Percentiles rank a stretch among this genome's conserved stretches.
Conservation (phyloP, 2,888 invertebrate genomes). For the Trissonchulus latispiculum region DNA sequence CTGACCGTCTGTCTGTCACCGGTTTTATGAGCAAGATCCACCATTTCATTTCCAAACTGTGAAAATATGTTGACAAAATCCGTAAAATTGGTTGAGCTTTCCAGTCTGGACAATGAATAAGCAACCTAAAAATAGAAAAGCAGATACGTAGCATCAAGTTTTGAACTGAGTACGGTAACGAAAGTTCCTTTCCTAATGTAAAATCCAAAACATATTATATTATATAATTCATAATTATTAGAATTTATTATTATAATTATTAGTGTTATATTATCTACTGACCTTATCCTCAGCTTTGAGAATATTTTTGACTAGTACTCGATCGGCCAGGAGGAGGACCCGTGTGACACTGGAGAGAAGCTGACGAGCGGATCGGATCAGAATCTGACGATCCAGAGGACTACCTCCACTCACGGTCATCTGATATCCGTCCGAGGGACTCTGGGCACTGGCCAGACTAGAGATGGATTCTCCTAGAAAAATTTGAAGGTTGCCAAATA, state of each 20-base stretch:
- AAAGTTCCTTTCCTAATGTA: too few relatives aligned
- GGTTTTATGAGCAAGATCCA: constrained; percentile 87
- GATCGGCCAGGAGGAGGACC: constrained; percentile 88
- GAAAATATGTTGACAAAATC: constrained; percentile 98
- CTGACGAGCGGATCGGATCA: constrained; percentile 83
- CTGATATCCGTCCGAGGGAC: too few relatives aligned
- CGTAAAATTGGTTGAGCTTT: constrained; percentile 54
- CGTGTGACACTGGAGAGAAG: constrained; percentile 87
- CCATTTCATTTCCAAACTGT: constrained; percentile 96
- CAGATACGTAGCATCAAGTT: too few relatives aligned
- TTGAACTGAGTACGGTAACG: too few relatives aligned
- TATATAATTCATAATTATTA: too few relatives aligned
- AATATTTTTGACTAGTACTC: constrained; percentile 91
- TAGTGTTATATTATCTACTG: too few relatives aligned
- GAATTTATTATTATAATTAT: neutral
- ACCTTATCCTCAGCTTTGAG: constrained; percentile 91
- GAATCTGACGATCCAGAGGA: constrained; percentile 20
- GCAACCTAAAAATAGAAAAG: constrained; percentile 43
- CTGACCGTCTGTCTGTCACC: constrained; percentile 65
- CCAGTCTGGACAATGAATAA: constrained; percentile 48
- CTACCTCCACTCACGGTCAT: too few relatives aligned
- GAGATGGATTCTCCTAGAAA: constrained; percentile 73
- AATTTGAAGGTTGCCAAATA: too few relatives aligned
- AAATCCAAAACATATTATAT: too few relatives aligned
- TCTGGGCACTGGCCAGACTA: constrained; percentile 61